Percentiles rank a stretch among this genome's conserved stretches.
Conservation (phyloP, 1,140 invertebrate genomes). For the Thrips palmi region DNA sequence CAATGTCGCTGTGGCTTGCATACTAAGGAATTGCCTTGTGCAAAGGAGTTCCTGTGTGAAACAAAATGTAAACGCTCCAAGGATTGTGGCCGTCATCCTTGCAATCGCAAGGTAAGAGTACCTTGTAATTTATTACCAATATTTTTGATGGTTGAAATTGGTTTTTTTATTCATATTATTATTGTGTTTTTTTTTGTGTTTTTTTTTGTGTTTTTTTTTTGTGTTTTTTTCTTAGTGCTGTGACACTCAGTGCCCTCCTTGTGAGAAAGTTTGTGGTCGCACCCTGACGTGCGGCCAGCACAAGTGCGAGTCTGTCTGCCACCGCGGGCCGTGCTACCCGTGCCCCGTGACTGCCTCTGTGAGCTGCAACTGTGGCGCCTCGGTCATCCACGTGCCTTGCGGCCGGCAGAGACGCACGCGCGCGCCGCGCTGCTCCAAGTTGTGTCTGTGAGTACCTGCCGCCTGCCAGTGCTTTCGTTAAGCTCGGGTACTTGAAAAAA, state of each 20-base stretch:
- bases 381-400: constrained; percentile 65
- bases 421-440: constrained; percentile 54
- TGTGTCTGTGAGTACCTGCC: constrained; percentile 37
- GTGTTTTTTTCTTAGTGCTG: constrained; percentile 45
- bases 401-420: constrained; percentile 56
- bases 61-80: constrained; percentile 67
- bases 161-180: not conserved
- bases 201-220: constrained; percentile 5
- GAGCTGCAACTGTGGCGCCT: constrained; percentile 65
- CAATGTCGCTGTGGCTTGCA: constrained; percentile 62
- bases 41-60: constrained; percentile 73
- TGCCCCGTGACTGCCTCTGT: constrained; percentile 60
- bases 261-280: constrained; percentile 73
- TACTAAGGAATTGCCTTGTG: constrained; percentile 71
- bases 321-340: constrained; percentile 79
- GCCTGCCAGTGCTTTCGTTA: not conserved
- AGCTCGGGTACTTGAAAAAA: not conserved
- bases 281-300: constrained; percentile 71
- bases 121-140: constrained; percentile 21
- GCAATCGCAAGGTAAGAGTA: constrained; percentile 67
- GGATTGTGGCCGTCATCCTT: constrained; percentile 71
- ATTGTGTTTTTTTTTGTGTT: constrained; percentile 8
- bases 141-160: constrained; percentile 2
- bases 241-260: constrained; percentile 63
- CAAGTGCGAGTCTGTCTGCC: constrained; percentile 71